phyloP scores from a whole-genome alignment of 2,888 invertebrate genomes.

The Taphrorychus bicolor region DNA sequence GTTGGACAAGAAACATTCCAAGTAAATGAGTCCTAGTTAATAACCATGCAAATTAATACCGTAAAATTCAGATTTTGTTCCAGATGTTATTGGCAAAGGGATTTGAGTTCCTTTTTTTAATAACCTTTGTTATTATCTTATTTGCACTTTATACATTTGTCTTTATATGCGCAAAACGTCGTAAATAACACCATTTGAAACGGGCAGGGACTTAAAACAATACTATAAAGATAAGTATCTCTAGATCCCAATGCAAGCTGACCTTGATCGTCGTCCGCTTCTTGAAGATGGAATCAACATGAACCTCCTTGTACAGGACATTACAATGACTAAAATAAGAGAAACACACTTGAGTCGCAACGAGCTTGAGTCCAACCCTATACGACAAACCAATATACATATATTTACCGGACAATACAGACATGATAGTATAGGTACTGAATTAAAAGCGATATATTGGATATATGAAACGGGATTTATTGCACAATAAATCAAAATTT shows the following conservation, averaged over 20 bases:
- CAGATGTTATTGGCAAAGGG: no score
- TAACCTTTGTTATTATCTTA: no score
- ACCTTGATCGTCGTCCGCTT: slow-evolving; percentile 34
- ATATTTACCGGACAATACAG: slow-evolving; percentile 21
- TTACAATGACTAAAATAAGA: slow-evolving; percentile 34
- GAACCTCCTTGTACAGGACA: slow-evolving; percentile 17
- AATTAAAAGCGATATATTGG: slow-evolving; percentile 26
- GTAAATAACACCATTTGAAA: not conserved
- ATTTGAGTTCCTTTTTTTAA: no score
- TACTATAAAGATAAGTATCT: slow-evolving; percentile 33
- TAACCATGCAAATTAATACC: not conserved
- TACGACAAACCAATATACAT: slow-evolving; percentile 30
- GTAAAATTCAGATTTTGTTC: no score
- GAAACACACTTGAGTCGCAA: slow-evolving; percentile 19
- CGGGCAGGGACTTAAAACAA: slow-evolving; percentile 22
- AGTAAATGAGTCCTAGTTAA: slow-evolving; percentile 3
- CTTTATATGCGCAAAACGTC: not conserved
- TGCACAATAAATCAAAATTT: slow-evolving; percentile 26
- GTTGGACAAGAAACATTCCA: not conserved
- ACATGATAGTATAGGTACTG: slow-evolving; percentile 13
- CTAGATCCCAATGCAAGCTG: slow-evolving; percentile 31
- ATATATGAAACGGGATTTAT: slow-evolving; percentile 26
- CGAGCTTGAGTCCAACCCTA: slow-evolving; percentile 12
- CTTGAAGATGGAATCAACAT: slow-evolving; percentile 42
- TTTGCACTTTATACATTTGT: not conserved